Conservation (phyloP, 2,797 vertebrate genomes). For the Spheniscus humboldti region DNA sequence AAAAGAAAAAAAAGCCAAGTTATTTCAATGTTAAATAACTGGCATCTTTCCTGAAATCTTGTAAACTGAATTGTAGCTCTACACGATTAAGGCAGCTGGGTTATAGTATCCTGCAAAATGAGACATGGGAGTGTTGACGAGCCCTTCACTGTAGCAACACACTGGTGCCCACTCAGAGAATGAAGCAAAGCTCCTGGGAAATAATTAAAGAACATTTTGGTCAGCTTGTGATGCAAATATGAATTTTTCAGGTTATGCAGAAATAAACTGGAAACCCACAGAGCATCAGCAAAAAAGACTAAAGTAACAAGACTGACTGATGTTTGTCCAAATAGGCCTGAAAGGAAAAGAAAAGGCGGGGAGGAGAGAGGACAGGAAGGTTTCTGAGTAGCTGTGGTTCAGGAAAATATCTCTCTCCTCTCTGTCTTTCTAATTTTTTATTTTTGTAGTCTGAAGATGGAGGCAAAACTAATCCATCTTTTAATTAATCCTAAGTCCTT, state of each 20-base stretch:
- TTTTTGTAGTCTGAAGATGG: background rate
- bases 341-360: background rate
- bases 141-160: background rate
- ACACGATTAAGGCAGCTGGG: background rate
- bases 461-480: background rate
- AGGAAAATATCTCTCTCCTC: background rate
- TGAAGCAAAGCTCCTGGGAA: constrained; percentile 1
- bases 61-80: background rate
- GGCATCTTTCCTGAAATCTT: background rate
- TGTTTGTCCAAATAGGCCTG: background rate
- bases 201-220: background rate
- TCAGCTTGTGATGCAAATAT: background rate
- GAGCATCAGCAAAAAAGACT: background rate
- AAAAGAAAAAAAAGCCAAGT: background rate
- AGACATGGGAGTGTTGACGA: background rate
- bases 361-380: background rate
- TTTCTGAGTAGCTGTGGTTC: background rate
- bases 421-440: background rate
- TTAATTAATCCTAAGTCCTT: background rate
- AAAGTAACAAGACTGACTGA: background rate
- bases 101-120: background rate
- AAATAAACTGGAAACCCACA: background rate
- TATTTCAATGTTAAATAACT: background rate
- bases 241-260: background rate
- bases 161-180: background rate